phyloP scores from a whole-genome alignment of 92 coral and sea anemone genomes.

The Zoanthus sociatus region DNA sequence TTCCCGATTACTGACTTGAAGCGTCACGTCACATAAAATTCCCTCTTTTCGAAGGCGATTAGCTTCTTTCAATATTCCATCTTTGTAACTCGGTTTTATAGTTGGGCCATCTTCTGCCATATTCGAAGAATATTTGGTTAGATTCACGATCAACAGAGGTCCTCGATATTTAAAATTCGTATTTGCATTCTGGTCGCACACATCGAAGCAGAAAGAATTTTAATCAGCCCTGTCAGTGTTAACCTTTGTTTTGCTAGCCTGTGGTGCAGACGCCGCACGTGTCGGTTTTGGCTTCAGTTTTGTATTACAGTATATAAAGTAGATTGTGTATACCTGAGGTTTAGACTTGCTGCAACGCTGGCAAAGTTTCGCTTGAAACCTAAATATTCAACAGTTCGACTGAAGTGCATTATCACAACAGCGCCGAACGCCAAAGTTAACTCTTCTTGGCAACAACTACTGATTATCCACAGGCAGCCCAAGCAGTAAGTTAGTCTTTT shows the following conservation, averaged over 20 bases:
- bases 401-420: neutral
- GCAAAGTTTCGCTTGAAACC: neutral
- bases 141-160: neutral
- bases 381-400: neutral
- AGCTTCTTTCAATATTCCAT: constrained; percentile 18
- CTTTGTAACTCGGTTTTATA: constrained; percentile 30
- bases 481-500: neutral
- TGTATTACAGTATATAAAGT: too few species aligned
- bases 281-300: too few species aligned
- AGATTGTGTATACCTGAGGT: too few species aligned
- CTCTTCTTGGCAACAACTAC: neutral
- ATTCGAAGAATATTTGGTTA: neutral
- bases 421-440: neutral
- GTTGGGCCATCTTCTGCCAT: constrained; percentile 22
- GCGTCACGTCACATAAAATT: constrained; percentile 73
- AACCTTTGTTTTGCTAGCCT: neutral
- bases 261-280: too few species aligned
- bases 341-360: too few species aligned
- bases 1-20: constrained; percentile 64
- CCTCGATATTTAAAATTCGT: neutral
- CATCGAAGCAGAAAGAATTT: neutral
- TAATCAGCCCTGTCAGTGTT: neutral
- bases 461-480: neutral
- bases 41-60: constrained; percentile 39
- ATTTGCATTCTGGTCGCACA: neutral